Percentiles rank a stretch among this genome's conserved stretches.
phyloP scores from a whole-genome alignment of 2,797 vertebrate genomes.

The Schizothorax lantsangensis region DNA sequence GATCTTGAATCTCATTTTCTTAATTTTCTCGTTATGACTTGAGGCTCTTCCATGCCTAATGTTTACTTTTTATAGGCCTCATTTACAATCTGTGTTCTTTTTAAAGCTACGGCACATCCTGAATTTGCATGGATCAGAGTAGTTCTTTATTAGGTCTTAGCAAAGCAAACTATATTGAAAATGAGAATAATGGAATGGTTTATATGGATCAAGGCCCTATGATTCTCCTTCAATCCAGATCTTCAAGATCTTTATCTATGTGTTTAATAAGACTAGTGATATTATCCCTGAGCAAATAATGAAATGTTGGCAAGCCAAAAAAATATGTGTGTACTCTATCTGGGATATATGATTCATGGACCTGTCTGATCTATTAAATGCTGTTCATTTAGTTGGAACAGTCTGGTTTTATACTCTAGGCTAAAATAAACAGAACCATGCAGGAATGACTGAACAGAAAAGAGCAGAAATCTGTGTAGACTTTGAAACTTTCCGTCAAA shows the following conservation, averaged over 20 bases:
- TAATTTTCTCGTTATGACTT: slow-evolving; percentile 2
- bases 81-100: slow-evolving; percentile 12
- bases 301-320: not conserved
- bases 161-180: not conserved
- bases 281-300: not conserved
- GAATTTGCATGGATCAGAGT: not conserved
- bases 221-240: not conserved
- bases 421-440: not conserved
- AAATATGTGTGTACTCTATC: not conserved
- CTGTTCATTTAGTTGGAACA: not conserved
- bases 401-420: not conserved
- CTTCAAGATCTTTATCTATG: not conserved
- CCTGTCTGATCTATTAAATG: not conserved
- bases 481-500: not conserved
- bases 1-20: slow-evolving; percentile 7
- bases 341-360: not conserved
- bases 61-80: not conserved
- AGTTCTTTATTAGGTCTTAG: not conserved
- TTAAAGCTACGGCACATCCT: not conserved
- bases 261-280: not conserved
- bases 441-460: not conserved
- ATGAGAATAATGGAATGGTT: not conserved
- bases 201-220: not conserved
- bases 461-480: not conserved
- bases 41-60: not conserved